A percentile compares a stretch with the other conserved stretches of the same genome.
Evolutionary conservation across 92 coral and sea anemone species (phyloP).

Genomic region (Meandrina meandrites): DNA sequence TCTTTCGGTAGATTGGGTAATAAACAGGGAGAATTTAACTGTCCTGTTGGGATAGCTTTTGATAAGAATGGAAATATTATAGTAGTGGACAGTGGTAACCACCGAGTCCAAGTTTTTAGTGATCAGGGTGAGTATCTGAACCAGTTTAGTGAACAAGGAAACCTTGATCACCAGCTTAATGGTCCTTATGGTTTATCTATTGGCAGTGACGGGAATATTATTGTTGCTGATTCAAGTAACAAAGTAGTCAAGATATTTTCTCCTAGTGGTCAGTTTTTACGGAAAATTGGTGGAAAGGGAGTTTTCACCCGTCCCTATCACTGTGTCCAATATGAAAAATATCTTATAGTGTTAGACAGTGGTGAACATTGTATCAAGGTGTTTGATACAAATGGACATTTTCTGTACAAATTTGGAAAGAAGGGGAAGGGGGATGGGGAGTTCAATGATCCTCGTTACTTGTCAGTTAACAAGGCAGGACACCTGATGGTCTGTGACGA

Average conservation of each 20-base stretch:
- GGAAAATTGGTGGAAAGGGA: slow-evolving; percentile 22
- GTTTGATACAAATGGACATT: slow-evolving; percentile 30
- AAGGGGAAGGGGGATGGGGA: slow-evolving; percentile 38
- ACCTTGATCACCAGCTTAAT: slow-evolving; percentile 4
- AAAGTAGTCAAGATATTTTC: slow-evolving; percentile 44
- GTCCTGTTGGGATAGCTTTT: neutral
- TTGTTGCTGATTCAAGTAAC: slow-evolving; percentile 43
- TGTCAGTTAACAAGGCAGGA: slow-evolving; percentile 45
- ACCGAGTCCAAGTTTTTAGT: slow-evolving; percentile 8
- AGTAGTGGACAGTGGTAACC: neutral
- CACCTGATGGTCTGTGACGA: slow-evolving; percentile 53
- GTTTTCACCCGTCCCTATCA: slow-evolving; percentile 22
- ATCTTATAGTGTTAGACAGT: slow-evolving; percentile 36
- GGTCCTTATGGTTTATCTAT: slow-evolving; percentile 39
- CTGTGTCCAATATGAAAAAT: slow-evolving; percentile 32
- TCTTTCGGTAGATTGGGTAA: neutral
- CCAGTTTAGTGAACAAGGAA: slow-evolving; percentile 13
- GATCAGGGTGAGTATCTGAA: slow-evolving; percentile 6
- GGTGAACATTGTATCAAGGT: slow-evolving; percentile 42
- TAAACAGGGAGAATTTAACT: slow-evolving; percentile 14
- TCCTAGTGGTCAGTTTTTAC: slow-evolving; percentile 33
- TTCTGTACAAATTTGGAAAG: slow-evolving; percentile 31
- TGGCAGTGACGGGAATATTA: slow-evolving; percentile 30
- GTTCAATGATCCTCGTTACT: slow-evolving; percentile 28
- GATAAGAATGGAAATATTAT: neutral